phyloP scores from a whole-genome alignment of 2,888 invertebrate genomes.

The Pilophorus perplexus region DNA sequence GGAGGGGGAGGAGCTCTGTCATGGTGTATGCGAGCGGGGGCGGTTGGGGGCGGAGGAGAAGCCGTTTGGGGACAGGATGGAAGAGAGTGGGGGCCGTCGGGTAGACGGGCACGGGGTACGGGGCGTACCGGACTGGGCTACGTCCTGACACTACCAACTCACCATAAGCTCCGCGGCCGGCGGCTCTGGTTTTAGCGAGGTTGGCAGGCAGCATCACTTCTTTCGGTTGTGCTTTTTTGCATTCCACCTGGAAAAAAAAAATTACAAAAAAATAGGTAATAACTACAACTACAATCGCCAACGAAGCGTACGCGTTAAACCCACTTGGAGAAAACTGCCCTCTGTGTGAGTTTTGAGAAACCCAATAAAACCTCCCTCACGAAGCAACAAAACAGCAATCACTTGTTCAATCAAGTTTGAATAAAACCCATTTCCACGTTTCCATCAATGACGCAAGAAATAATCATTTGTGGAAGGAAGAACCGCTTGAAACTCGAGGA shows the following conservation, averaged over 20 bases:
- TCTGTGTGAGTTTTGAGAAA: too few relatives aligned
- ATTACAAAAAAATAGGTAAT: too few relatives aligned
- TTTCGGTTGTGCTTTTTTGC: constrained; percentile 99
- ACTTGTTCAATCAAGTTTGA: too few relatives aligned
- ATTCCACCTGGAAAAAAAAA: constrained; percentile 80
- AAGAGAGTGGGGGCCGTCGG: constrained; percentile 52
- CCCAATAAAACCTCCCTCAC: too few relatives aligned
- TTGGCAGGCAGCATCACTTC: constrained; percentile 99
- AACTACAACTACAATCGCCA: too few relatives aligned
- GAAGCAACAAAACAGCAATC: too few relatives aligned
- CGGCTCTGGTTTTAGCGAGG: constrained; percentile 91
- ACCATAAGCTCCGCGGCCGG: constrained; percentile 95
- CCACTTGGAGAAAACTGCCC: too few relatives aligned
- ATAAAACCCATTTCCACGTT: too few relatives aligned
- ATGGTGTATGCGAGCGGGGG: constrained; percentile 64
- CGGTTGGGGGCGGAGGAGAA: constrained; percentile 53
- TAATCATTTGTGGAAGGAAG: background rate
- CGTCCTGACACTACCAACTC: constrained; percentile 81
- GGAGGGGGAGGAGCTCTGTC: constrained; percentile 69
- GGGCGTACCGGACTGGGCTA: constrained; percentile 47
- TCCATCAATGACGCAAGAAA: background rate
- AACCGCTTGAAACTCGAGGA: constrained; percentile 16
- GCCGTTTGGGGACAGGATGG: constrained; percentile 46
- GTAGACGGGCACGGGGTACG: constrained; percentile 48
- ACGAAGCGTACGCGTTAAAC: too few relatives aligned